These are phyloP conservation scores for Anticlea derivata DNA, from an alignment of 2,888 invertebrate species.

Conservation along the genomic window DNA sequence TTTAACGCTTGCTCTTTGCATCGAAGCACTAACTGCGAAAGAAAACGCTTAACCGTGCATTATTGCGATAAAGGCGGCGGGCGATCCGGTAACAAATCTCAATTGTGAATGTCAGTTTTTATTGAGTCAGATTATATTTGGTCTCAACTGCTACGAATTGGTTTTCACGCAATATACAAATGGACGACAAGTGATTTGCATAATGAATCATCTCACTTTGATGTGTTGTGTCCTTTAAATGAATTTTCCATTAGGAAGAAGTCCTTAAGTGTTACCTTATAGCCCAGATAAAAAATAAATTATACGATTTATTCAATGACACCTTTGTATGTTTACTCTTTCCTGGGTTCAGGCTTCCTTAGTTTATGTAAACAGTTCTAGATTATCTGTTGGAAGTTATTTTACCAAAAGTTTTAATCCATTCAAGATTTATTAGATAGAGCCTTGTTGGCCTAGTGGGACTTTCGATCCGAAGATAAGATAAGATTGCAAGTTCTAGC, in stretches of 20 bases:
- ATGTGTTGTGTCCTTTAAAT: not conserved
- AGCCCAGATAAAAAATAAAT: no score
- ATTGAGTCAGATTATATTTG: slow-evolving; percentile 12
- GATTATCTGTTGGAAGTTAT: no score
- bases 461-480: no score
- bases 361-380: no score
- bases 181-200: not conserved
- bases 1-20: not conserved
- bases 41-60: not conserved
- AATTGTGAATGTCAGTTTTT: slow-evolving; percentile 10
- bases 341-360: no score
- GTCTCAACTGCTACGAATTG: slow-evolving; percentile 19
- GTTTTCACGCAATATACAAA: not conserved
- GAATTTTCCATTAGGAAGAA: not conserved
- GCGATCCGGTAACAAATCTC: slow-evolving; percentile 6
- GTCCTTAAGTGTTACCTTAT: no score
- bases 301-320: no score
- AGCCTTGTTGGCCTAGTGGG: no score
- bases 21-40: not conserved
- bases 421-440: no score
- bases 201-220: not conserved
- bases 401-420: no score
- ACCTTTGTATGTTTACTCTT: no score
- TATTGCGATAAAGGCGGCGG: not conserved
- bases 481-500: no score